Evolutionary conservation across 2,888 invertebrate species (phyloP), one percentile per base, ranked within the genome.

Genomic region (Coleophora flavipennella): DNA sequence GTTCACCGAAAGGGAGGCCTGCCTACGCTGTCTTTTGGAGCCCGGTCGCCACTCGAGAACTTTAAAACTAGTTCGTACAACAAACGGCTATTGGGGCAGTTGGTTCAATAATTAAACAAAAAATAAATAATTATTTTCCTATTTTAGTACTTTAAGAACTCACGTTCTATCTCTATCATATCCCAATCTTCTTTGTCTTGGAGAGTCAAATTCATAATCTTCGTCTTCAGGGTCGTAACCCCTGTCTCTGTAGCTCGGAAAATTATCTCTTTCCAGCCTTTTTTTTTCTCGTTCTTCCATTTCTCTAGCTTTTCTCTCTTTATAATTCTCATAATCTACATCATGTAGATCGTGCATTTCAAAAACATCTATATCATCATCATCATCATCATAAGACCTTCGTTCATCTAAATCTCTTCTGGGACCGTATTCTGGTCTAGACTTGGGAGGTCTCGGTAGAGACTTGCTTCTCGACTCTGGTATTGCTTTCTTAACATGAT

Each of bases 301-400:
- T 33, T 62, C 59, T 25, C 67, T 13, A 48, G 78, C 60, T 45
- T 66, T 81, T 55, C 53, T 78, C 58, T 88, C 88, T 28, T 80
- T 79, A 44, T 86, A 88, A 29, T 81, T 83, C 39, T 81, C 80
- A 40, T 70, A 79, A 34, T 84, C 83, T 0, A 83, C 80, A 6
- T 80, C 80, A 28, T 70, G 66, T 0, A 84, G 58, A 40, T 84
- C 81, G 14, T 79, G 81, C 79, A 81, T 80, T 46, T 80, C 78
- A 4, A 20, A 6, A 6, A 20, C 6, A 25, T 62, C 67, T 41
- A 67, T 61, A 31, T 87, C 86, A n/a, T 66, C 71, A 20, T 71
- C 59, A 1, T 76, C 75, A 1, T 80, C 66, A 29, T 80, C 63
- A 45, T 66, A 64, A 41, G 66, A 53, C 36, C 71, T 62, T 10